Base-by-base conservation (phyloP, 2,113 vertebrate species). In the Scartelaos histophorus region DNA sequence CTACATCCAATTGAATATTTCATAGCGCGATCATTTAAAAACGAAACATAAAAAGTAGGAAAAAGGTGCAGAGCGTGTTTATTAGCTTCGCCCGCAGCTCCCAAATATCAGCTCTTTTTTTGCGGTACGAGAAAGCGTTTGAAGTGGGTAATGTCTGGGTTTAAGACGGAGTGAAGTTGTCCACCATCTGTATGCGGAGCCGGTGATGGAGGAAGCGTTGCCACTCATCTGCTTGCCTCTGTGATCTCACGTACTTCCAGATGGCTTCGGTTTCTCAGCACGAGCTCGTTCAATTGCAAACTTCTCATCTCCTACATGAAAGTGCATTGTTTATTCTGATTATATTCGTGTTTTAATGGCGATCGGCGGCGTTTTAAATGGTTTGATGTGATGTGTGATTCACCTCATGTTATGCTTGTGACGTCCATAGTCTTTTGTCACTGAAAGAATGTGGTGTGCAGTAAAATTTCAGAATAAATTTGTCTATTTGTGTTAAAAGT, bases 181-280 rank as follows among this genome's bases (percentile, higher is more conserved):
- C 73, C 16, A 17, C 54, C 69, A 85, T 85, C 86, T 76, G 81
- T 84, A 84, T 90, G 84, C 87, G 84, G 49, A 64, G 71, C 68
- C 66, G 82, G 85, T 83, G 85, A 82, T 64, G 74, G 75, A 74
- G 78, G 79, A 87, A 87, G 76, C 82, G 82, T 85, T 85, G 78
- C 73, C 84, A 73, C 88, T 89, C 80, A 82, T 88, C 85, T 86
- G 79, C 80, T n/a, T n/a, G 54, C 82, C 64, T 70, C 82, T 87
- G 66, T 85, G 78, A 90, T 90, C 80, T 90, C 80, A 71, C 74
- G 79, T 77, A 72, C 75, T 83, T 82, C 76, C 81, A 81, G 83
- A 84, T 87, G 85, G 84, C 76, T 77, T 58, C 74, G 66, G 75
- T 82, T n/a, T 85, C 73, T 81, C 78, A 74, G 75, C 77, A 78